Percentiles rank a stretch among this genome's conserved stretches.
These are phyloP conservation scores for Globodera rostochiensis DNA, from an alignment of 1,140 invertebrate species.

Conservation along the genomic window DNA sequence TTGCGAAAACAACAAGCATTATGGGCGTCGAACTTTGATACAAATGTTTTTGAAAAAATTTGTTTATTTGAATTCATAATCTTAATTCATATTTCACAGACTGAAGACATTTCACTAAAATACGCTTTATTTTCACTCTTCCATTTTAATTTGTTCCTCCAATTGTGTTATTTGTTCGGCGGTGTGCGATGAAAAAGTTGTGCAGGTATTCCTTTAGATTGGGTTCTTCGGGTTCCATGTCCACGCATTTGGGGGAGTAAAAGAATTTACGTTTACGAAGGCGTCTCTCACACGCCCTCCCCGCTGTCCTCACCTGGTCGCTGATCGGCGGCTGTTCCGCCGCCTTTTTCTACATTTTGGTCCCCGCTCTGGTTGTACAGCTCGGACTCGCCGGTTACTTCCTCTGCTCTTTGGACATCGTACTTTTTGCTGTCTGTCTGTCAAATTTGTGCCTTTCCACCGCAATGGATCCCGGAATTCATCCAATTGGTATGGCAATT, in stretches of 20 bases:
- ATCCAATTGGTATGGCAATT: conserved; percentile 83
- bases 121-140: no score
- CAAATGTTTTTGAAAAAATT: no score
- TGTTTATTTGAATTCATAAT: no score
- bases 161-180: not conserved
- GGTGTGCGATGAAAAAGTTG: not conserved
- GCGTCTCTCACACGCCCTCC: conserved; percentile 66
- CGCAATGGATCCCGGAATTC: conserved; percentile 98
- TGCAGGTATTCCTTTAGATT: not conserved
- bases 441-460: conserved; percentile 97
- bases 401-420: conserved; percentile 86
- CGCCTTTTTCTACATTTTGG: conserved; percentile 89
- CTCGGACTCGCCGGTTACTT: conserved; percentile 70
- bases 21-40: no score
- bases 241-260: no score
- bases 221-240: no score
- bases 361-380: conserved; percentile 36
- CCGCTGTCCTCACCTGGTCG: conserved; percentile 92
- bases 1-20: no score
- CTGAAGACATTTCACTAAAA: no score
- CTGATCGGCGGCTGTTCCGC: conserved; percentile 84
- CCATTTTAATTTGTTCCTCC: not conserved
- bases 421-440: conserved; percentile 93
- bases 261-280: conserved; percentile 6
- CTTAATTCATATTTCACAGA: no score